A percentile compares a stretch with the other conserved stretches of the same genome.
These are phyloP conservation scores for Atherinosoma microstoma DNA, from an alignment of 2,797 vertebrate genomes.

Conservation along the genomic window DNA sequence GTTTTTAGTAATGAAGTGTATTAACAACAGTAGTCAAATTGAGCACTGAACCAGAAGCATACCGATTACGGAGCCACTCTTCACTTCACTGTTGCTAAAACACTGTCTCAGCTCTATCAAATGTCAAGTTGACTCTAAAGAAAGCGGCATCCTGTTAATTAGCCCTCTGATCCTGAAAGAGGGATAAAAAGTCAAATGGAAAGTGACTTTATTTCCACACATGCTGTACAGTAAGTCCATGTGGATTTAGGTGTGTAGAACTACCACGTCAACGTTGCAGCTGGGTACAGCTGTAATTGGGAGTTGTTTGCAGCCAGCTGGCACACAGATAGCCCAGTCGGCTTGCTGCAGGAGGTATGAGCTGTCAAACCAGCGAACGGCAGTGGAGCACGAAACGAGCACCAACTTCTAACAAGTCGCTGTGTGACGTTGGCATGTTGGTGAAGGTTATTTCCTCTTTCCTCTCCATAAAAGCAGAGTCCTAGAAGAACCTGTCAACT, in stretches of 20 bases:
- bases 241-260: constrained; percentile 15
- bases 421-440: constrained; percentile 15
- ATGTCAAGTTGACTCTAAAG: background rate
- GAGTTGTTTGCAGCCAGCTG: constrained; percentile 59
- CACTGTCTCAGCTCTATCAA: background rate
- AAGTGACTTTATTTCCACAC: background rate
- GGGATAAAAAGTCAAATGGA: background rate
- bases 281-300: constrained; percentile 65
- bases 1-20: constrained; percentile 8
- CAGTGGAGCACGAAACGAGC: constrained; percentile 1
- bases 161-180: background rate
- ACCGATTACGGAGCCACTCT: constrained; percentile 16
- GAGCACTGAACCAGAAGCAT: constrained; percentile 1
- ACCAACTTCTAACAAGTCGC: constrained; percentile 42
- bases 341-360: constrained; percentile 59
- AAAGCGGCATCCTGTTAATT: background rate
- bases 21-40: background rate
- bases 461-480: constrained; percentile 7
- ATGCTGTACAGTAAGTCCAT: constrained; percentile 10
- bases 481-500: constrained; percentile 27
- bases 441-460: constrained; percentile 10
- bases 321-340: constrained; percentile 30
- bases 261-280: constrained; percentile 24
- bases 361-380: constrained; percentile 49
- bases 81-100: constrained; percentile 4